Evolutionary conservation across 2,888 invertebrate genomes (phyloP).

Genomic region (Drosophila parthenogenetica): DNA sequence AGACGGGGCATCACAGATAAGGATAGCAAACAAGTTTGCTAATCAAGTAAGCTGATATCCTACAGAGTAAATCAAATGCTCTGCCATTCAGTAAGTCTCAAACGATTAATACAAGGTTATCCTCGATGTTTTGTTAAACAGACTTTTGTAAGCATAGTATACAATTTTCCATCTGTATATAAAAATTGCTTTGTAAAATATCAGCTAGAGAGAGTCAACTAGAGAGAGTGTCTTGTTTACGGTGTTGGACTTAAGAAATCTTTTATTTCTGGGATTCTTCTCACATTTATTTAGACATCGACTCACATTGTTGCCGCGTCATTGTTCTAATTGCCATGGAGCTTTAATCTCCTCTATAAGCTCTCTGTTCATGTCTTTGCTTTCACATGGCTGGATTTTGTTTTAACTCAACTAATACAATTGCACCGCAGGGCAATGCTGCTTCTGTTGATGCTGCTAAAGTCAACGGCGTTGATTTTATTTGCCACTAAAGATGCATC

Average conservation of each 20-base stretch:
- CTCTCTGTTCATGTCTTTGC: constrained; percentile 46
- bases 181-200: background rate
- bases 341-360: constrained; percentile 42
- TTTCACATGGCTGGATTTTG: constrained; percentile 77
- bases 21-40: background rate
- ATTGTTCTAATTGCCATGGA: constrained; percentile 73
- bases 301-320: constrained; percentile 72
- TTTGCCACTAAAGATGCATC: constrained; percentile 53
- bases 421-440: constrained; percentile 77
- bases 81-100: background rate
- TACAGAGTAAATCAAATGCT: background rate
- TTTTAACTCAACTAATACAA: constrained; percentile 80
- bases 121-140: no score
- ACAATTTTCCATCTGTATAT: no score
- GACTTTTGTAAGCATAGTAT: no score
- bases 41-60: background rate
- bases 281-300: constrained; percentile 25
- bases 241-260: constrained; percentile 13
- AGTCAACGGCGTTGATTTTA: constrained; percentile 74
- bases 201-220: background rate
- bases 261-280: constrained; percentile 21
- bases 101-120: no score
- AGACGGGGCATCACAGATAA: constrained; percentile 1
- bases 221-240: constrained; percentile 35
- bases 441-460: constrained; percentile 30